These are phyloP conservation scores for Sorex fumeus DNA, from an alignment of 2,113 vertebrate genomes.

Conservation along the genomic window DNA sequence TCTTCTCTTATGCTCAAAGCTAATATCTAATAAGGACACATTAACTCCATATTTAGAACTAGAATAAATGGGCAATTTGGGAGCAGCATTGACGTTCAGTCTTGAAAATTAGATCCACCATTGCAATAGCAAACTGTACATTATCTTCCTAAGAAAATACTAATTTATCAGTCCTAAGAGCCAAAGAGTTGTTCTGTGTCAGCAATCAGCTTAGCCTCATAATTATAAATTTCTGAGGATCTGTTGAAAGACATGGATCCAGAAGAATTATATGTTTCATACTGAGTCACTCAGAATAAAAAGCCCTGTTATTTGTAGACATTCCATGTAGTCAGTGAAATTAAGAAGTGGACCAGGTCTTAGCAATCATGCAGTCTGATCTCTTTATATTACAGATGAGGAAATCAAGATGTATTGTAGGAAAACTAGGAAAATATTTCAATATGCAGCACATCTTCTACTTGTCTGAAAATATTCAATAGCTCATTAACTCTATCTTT, in stretches of 20 bases:
- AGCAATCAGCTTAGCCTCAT: conserved; percentile 79
- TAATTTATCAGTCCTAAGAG: conserved; percentile 81
- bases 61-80: conserved; percentile 69
- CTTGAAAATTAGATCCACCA: conserved; percentile 68
- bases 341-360: conserved; percentile 65
- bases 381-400: conserved; percentile 70
- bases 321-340: conserved; percentile 69
- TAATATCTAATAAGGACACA: conserved; percentile 11
- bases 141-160: conserved; percentile 84
- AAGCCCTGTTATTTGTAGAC: conserved; percentile 78
- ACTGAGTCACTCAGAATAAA: conserved; percentile 73
- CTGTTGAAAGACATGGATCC: conserved; percentile 76
- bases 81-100: conserved; percentile 64
- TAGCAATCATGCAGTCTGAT: conserved; percentile 2
- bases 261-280: conserved; percentile 80
- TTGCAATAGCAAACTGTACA: conserved; percentile 74
- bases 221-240: conserved; percentile 83
- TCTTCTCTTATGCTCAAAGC: conserved; percentile 35
- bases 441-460: neutral
- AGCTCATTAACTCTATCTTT: neutral
- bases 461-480: neutral
- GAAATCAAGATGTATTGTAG: conserved; percentile 17
- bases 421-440: conserved; percentile 27
- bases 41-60: conserved; percentile 73
- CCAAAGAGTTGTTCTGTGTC: conserved; percentile 76